These are phyloP conservation scores for Scaptomyza montana DNA, from an alignment of 1,140 invertebrate species.

Conservation along the genomic window DNA sequence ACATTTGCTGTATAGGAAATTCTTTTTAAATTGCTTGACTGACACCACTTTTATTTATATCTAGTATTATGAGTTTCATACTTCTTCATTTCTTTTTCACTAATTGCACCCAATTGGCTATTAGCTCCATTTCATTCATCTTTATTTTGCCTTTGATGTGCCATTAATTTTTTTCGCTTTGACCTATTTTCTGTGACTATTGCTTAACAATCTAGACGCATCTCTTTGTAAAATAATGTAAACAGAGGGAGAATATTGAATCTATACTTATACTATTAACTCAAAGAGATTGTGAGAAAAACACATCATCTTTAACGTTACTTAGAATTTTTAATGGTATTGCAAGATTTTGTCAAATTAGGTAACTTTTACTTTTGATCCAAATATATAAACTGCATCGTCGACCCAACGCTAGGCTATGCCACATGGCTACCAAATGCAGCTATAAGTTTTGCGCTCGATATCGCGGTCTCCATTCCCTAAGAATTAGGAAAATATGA, in stretches of 20 bases:
- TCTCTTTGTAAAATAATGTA: background rate
- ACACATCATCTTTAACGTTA: background rate
- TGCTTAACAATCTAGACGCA: background rate
- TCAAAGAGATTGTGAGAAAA: background rate
- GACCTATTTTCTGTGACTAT: background rate
- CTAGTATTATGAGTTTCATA: background rate
- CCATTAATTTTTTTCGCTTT: background rate
- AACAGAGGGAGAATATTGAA: background rate
- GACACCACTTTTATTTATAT: background rate
- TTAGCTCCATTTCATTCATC: constrained; percentile 8
- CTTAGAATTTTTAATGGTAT: background rate
- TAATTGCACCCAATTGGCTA: constrained; percentile 14
- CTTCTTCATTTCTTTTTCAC: background rate
- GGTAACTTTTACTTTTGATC: background rate
- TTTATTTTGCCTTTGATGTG: background rate
- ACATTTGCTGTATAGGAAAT: background rate
- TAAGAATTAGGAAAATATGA: too few relatives aligned
- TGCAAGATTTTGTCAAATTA: background rate
- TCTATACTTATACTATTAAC: background rate
- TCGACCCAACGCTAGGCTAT: too few relatives aligned
- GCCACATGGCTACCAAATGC: too few relatives aligned
- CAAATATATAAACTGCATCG: too few relatives aligned
- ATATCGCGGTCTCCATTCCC: too few relatives aligned
- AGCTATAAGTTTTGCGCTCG: too few relatives aligned
- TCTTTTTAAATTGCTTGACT: background rate